Evolutionary conservation across 2,888 invertebrate species (phyloP), one percentile per base, ranked within the genome.

Genomic region (Hemistola chrysoprasaria): DNA sequence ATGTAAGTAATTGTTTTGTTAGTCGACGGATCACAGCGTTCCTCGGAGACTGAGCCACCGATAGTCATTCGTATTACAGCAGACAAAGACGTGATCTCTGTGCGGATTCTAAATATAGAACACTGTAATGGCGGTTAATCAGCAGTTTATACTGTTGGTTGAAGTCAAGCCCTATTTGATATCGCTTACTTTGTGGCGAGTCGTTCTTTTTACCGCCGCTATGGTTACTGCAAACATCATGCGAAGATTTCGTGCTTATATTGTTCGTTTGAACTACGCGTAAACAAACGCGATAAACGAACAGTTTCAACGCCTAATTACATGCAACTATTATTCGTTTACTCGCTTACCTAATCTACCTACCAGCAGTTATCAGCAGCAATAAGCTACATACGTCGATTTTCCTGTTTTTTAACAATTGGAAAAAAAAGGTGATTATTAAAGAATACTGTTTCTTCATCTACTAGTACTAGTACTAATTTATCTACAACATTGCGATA

Each of bases 21-120:
- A 71, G 73, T 72, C 53, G 59, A 62, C 65, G 66, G 53, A 65
- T 60, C 46, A 49, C 47, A 36, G 49, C 36, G 23, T 30, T 30
- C 29, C n/a, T 8, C 33, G 44, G 53, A 56, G 59, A 62, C 58
- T 53, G 54, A 65, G 53, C 64, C 66, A 60, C 74, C 76, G 68
- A 76, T 77, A 77, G 69, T 76, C 71, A 73, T 79, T 82, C 78
- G 78, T 74, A 81, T 78, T 83, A 78, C 67, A 72, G 67, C 77
- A 81, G 78, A 86, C 85, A 84, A 84, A 85, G 87, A 78, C 78
- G 78, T 82, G 87, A 83, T 88, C 86, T 86, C 74, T 77, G 80
- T 77, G 71, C 74, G 67, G 71, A 78, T 72, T 84, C 87, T 88
- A 87, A 68, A 84, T 84, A 88, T 88, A 88, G 80, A 74, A 62